phyloP scores from a whole-genome alignment of 2,113 vertebrate species.

The Cololabis saira region DNA sequence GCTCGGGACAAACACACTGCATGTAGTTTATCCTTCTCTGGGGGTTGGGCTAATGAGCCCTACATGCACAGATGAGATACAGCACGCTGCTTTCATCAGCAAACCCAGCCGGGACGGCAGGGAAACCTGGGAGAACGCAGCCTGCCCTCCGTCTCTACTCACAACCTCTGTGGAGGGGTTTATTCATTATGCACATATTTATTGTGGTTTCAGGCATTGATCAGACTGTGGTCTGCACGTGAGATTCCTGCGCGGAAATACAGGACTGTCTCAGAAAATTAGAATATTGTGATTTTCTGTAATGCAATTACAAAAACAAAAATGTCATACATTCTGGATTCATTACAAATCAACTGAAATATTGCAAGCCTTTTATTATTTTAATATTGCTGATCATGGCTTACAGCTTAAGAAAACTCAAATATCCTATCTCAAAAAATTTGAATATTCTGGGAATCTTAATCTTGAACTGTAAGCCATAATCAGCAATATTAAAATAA shows the following conservation, averaged over 20 bases:
- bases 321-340: too few relatives aligned
- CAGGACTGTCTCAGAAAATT: too few relatives aligned
- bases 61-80: constrained; percentile 26
- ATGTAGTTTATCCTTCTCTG: constrained; percentile 38
- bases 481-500: too few relatives aligned
- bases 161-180: constrained; percentile 22
- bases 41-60: constrained; percentile 51
- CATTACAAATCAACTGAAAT: too few relatives aligned
- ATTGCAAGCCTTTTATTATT: too few relatives aligned
- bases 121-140: constrained; percentile 26
- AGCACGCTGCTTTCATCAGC: background rate
- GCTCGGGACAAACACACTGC: constrained; percentile 42
- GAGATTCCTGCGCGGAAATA: constrained; percentile 3
- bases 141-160: constrained; percentile 31
- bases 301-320: too few relatives aligned
- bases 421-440: too few relatives aligned
- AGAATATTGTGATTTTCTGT: too few relatives aligned
- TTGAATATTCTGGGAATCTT: too few relatives aligned
- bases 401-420: too few relatives aligned
- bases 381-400: too few relatives aligned
- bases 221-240: constrained; percentile 6
- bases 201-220: constrained; percentile 11
- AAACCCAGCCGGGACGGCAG: constrained; percentile 14
- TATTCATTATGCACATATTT: constrained; percentile 38
- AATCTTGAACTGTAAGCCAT: too few relatives aligned